Evolutionary conservation across 2,888 invertebrate genomes (phyloP), one percentile per base, ranked within the genome.

Genomic region (Cephus pulcher): DNA sequence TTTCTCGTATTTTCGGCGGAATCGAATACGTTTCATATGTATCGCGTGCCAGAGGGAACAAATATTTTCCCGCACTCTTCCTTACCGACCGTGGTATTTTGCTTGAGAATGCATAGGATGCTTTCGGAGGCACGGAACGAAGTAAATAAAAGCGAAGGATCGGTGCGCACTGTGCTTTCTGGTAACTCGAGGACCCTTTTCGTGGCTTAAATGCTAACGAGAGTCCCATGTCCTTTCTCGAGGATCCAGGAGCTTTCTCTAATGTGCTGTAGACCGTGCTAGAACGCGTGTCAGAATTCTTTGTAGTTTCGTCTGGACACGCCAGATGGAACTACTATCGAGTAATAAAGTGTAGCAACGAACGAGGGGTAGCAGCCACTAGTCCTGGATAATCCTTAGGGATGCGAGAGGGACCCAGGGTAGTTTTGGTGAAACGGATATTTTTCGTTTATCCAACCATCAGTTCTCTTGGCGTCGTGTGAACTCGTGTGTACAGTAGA

Each of bases 381-480:
- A 79, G 82, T 75, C 75, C 77, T 76, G 80, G 81, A 84, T 84
- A 84, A 84, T 84, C 84, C 84, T 80, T 33, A 12, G 79, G 69
- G 79, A 79, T 23, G 23, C 12, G 71, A 71, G 32, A 9, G 2
- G 2, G 71, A 34, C 12, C 1, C 12, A 6, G 32, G 12, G 32
- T 15, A 23, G 23, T 23, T 71, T 71, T 34, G 32, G 1, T 23
- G 71, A 71, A 71, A 33, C 3, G 9, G 32, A 71, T 33, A 71
- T 34, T 71, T 71, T 23, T 71, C 32, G 32, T 71, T 71, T 71
- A 6, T 35, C 71, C 23, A 9, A 23, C 56, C 56, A 56, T 71
- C 33, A 11, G 3, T 35, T 35, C 12, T 34, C 32, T 4, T 9
- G 6, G 56, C 23, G 56, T 15, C 23, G 6, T 2, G 23, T 2